phyloP scores from a whole-genome alignment of 1,140 invertebrate species.

The Lepidurus apus region DNA sequence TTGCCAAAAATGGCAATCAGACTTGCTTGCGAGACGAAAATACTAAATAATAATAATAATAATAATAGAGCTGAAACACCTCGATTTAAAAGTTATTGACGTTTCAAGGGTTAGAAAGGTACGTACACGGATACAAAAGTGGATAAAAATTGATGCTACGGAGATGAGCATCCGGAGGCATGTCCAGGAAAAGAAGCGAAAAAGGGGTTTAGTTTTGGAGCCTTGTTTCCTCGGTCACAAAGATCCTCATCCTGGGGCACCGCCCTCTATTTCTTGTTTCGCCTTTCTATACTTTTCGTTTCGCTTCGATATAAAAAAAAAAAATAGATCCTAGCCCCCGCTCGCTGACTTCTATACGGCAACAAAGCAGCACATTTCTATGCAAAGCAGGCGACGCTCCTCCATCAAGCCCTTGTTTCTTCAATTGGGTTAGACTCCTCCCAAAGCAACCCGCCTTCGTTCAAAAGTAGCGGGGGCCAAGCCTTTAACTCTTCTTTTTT shows the following conservation, averaged over 20 bases:
- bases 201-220: background rate
- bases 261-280: slow-evolving; percentile 12
- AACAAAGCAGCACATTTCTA: slow-evolving; percentile 22
- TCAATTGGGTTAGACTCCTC: slow-evolving; percentile 11
- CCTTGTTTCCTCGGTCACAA: background rate
- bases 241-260: slow-evolving; percentile 3
- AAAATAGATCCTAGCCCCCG: too few relatives aligned
- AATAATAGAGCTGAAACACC: too few relatives aligned
- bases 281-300: background rate
- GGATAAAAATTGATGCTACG: background rate
- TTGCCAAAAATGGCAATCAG: background rate
- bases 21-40: background rate
- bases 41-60: too few relatives aligned
- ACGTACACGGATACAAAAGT: background rate
- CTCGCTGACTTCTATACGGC: background rate
- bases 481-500: background rate
- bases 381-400: slow-evolving; percentile 17
- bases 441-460: background rate
- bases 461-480: background rate
- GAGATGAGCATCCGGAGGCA: too few relatives aligned
- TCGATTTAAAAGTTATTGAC: too few relatives aligned
- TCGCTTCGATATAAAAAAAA: background rate
- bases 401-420: slow-evolving; percentile 18
- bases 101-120: too few relatives aligned
- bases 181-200: background rate